Conservation (phyloP, 2,113 vertebrate species). For the Formicarius rufipectus region DNA sequence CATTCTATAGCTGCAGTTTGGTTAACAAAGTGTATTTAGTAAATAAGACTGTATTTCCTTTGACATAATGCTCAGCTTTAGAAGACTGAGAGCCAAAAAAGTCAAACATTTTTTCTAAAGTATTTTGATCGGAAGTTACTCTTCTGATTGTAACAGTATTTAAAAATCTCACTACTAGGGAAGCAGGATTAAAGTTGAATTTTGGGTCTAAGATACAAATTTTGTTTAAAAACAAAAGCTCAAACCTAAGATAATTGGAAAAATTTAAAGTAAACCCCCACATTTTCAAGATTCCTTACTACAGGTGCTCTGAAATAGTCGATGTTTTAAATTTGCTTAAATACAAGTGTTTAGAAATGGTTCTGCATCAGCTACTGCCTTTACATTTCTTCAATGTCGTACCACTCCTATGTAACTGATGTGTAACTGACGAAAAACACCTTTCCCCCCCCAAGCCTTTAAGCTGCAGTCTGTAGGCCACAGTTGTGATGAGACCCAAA, state of each 20-base stretch:
- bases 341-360: background rate
- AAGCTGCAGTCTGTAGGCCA: background rate
- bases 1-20: background rate
- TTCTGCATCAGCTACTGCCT: background rate
- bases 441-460: background rate
- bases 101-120: background rate
- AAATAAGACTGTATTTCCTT: background rate
- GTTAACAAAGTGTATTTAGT: background rate
- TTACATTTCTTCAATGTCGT: background rate
- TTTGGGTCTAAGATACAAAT: background rate
- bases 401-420: background rate
- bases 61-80: background rate
- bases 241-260: background rate
- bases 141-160: background rate
- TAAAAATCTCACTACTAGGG: background rate
- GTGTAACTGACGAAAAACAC: background rate
- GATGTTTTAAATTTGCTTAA: background rate
- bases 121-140: background rate
- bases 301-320: background rate
- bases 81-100: background rate
- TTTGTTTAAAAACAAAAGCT: background rate
- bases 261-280: background rate
- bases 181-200: background rate
- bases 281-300: background rate
- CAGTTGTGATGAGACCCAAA: background rate